phyloP scores from a whole-genome alignment of 2,113 vertebrate genomes.

The Dolichotis patagonum region DNA sequence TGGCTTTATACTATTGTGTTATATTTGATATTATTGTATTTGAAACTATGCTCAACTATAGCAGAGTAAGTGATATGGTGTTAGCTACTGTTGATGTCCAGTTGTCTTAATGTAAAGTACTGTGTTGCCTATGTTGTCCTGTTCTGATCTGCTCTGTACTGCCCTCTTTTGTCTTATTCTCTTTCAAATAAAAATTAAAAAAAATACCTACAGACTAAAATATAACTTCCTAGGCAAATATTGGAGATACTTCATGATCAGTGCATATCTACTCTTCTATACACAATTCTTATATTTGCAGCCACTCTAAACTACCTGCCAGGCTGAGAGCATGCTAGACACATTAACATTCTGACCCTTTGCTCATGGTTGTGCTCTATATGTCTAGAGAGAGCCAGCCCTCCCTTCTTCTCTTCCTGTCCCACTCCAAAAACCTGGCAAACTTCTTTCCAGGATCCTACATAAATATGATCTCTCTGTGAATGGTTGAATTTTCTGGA shows the following conservation, averaged over 20 bases:
- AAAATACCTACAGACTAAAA: not conserved
- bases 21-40: no score
- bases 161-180: no score
- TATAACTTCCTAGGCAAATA: not conserved
- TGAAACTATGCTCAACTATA: no score
- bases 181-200: no score
- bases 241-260: not conserved
- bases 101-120: no score
- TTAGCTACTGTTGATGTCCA: no score
- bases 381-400: not conserved
- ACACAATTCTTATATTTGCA: not conserved
- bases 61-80: no score
- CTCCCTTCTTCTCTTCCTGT: not conserved
- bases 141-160: no score
- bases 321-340: not conserved
- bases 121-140: no score
- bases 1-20: no score
- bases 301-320: not conserved
- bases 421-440: not conserved
- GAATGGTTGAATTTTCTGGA: not conserved
- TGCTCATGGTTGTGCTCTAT: constrained; percentile 6
- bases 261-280: not conserved
- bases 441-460: not conserved
- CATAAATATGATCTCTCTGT: constrained; percentile 9
- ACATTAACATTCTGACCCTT: not conserved